Evolutionary conservation across 92 coral and sea anemone species (phyloP).

Genomic region (Epizoanthus ramosus): DNA sequence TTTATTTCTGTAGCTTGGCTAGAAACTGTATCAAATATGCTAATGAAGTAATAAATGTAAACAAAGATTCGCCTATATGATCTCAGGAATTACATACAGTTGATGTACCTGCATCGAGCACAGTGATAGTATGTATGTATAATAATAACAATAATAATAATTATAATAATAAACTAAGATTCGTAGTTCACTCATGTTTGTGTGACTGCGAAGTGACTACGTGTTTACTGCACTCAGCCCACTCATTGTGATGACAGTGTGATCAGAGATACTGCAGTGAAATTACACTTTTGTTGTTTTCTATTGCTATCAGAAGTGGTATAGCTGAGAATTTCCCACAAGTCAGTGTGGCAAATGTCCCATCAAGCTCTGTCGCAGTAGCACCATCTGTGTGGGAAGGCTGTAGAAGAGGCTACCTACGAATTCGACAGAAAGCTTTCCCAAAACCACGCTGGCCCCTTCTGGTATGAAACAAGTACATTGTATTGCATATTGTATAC

Average conservation of each 20-base stretch:
- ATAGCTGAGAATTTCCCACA: neutral
- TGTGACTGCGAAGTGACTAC: too few relatives aligned
- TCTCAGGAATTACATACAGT: too few relatives aligned
- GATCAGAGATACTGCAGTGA: neutral
- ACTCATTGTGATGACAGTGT: neutral
- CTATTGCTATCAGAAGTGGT: neutral
- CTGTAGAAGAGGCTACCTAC: conserved; percentile 82
- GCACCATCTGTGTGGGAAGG: conserved; percentile 40
- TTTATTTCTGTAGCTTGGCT: too few relatives aligned
- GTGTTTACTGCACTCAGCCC: neutral
- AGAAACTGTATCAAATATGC: too few relatives aligned
- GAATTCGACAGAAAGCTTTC: conserved; percentile 95
- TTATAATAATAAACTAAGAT: too few relatives aligned
- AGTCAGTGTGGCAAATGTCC: neutral
- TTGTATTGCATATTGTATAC: too few relatives aligned
- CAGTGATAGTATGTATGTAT: too few relatives aligned
- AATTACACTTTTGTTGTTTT: neutral
- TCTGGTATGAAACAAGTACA: conserved; percentile 60
- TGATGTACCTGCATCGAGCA: too few relatives aligned
- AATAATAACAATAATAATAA: too few relatives aligned
- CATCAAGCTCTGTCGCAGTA: neutral
- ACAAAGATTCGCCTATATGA: too few relatives aligned
- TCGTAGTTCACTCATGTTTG: too few relatives aligned
- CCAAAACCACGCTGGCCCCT: conserved; percentile 97
- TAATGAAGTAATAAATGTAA: too few relatives aligned